Evolutionary conservation across 2,888 invertebrate genomes (phyloP).

Genomic region (Smittia sp.): DNA sequence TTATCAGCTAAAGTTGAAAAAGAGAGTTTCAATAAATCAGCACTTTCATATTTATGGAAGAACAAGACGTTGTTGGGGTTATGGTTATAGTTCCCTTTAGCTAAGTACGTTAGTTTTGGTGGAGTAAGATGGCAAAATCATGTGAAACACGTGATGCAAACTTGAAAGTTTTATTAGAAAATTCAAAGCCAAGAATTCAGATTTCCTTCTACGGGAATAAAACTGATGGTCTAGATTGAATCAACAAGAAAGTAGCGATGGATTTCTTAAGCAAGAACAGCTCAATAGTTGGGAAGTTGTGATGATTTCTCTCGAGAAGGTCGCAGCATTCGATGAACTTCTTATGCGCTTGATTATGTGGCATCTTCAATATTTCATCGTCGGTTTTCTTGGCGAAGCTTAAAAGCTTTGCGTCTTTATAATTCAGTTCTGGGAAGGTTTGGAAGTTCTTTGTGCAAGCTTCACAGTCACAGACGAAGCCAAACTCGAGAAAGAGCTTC

Average conservation of each 20-base stretch:
- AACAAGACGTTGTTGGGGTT: no score
- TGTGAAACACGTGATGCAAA: no score
- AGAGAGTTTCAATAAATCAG: no score
- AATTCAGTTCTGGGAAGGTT: conserved; percentile 47
- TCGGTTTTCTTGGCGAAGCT: conserved; percentile 8
- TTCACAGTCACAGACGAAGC: conserved; percentile 73
- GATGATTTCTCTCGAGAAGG: not conserved
- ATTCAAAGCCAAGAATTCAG: no score
- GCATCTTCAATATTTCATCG: not conserved
- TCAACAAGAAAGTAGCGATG: not conserved
- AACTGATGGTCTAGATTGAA: not conserved
- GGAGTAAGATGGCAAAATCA: no score
- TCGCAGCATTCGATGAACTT: conserved; percentile 11
- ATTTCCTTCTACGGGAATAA: not conserved
- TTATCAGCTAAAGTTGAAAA: no score
- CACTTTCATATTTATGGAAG: no score
- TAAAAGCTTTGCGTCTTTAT: not conserved
- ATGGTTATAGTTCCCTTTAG: no score
- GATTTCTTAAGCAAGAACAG: not conserved
- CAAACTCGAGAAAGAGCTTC: conserved; percentile 69
- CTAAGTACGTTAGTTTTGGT: no score
- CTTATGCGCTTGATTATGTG: not conserved
- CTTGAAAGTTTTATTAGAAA: no score
- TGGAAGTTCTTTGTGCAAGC: conserved; percentile 74
- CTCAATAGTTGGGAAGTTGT: not conserved